phyloP scores from a whole-genome alignment of 2,888 invertebrate genomes.

The Kuschelorhynchus macadamiae region DNA sequence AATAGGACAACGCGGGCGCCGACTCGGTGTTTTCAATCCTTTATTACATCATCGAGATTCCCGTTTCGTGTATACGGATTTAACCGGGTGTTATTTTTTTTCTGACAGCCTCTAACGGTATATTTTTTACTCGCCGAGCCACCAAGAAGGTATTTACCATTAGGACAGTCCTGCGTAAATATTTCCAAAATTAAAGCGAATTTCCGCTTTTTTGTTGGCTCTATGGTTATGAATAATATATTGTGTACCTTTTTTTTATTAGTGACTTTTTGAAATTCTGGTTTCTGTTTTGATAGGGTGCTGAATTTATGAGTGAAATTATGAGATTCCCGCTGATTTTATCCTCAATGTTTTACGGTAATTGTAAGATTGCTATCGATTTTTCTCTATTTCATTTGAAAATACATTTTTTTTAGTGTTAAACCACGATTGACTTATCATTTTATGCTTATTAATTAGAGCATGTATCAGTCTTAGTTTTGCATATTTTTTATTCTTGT shows the following conservation, averaged over 20 bases:
- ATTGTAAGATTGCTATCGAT: constrained; percentile 31
- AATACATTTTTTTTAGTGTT: constrained; percentile 22
- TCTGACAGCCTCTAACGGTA: constrained; percentile 31
- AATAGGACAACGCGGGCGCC: constrained; percentile 42
- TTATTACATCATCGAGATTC: constrained; percentile 47
- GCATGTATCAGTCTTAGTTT: background rate
- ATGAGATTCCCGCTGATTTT: constrained; percentile 31
- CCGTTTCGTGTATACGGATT: constrained; percentile 40
- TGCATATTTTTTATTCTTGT: constrained; percentile 18
- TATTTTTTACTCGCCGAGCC: constrained; percentile 24
- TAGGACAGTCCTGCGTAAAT: constrained; percentile 10
- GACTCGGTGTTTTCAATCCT: constrained; percentile 44
- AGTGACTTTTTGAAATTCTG: constrained; percentile 25
- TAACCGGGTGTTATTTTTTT: constrained; percentile 46
- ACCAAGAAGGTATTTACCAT: constrained; percentile 32
- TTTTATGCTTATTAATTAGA: constrained; percentile 8
- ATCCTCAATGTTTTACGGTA: constrained; percentile 36
- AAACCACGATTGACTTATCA: constrained; percentile 1
- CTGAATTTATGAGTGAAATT: constrained; percentile 19
- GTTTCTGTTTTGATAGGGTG: constrained; percentile 15
- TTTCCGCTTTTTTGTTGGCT: background rate
- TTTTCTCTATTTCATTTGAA: constrained; percentile 24
- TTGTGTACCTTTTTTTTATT: constrained; percentile 5
- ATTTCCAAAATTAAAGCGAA: background rate
- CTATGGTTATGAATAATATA: background rate